Evolutionary conservation across 2,797 vertebrate genomes (phyloP).

Genomic region (Dendrocincla tyrannina): DNA sequence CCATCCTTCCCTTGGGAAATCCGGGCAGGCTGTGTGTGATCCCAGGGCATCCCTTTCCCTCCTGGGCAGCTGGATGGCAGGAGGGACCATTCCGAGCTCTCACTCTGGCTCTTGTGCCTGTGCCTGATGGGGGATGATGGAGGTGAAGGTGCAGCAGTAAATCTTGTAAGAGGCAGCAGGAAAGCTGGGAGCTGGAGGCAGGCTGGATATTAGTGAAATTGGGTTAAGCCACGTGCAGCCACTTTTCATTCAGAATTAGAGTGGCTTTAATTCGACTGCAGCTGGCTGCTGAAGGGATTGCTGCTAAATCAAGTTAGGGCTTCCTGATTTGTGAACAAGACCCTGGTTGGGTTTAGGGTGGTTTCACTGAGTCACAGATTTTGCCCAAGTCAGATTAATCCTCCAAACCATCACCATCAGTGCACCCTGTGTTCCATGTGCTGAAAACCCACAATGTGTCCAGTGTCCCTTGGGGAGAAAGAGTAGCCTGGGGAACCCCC

Average conservation of each 20-base stretch:
- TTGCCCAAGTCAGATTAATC: neutral
- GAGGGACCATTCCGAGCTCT: fast-evolving
- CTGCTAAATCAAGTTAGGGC: conserved; percentile 31
- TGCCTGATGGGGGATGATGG: neutral
- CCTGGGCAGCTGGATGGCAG: neutral
- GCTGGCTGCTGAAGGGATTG: conserved; percentile 42
- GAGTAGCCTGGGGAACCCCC: neutral
- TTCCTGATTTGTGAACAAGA: neutral
- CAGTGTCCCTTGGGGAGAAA: neutral
- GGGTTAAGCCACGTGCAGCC: neutral
- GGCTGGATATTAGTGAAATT: conserved; percentile 2
- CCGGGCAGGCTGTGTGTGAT: fast-evolving
- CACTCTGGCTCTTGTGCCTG: fast-evolving
- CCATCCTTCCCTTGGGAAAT: neutral
- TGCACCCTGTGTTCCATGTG: neutral
- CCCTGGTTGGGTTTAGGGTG: neutral
- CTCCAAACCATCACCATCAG: neutral
- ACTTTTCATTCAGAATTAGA: conserved; percentile 54
- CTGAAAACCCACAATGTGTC: neutral
- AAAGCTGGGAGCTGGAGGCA: neutral
- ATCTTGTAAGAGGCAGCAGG: neutral
- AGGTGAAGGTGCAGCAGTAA: neutral
- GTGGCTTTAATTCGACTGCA: conserved; percentile 35
- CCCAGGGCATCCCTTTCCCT: neutral
- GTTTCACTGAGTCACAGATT: neutral